Evolutionary conservation across 1,140 invertebrate genomes (phyloP).

Genomic region (Rhagoletis pomonella): DNA sequence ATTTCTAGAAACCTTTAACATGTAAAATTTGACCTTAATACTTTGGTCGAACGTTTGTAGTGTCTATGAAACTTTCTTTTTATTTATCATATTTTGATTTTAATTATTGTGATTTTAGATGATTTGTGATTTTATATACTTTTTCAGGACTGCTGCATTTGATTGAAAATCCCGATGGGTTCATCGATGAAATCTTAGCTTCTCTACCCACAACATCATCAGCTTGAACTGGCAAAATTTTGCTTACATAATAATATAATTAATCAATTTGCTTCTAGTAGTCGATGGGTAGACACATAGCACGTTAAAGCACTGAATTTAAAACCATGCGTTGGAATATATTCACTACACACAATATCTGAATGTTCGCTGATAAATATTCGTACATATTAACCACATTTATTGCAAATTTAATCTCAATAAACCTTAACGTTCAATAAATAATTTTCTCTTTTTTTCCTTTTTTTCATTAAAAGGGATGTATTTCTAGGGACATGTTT

Average conservation of each 20-base stretch:
- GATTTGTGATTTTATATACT: not conserved
- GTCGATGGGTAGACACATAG: not conserved
- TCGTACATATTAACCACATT: not conserved
- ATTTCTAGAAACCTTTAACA: not conserved
- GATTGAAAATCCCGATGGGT: conserved; percentile 71
- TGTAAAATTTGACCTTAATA: conserved; percentile 16
- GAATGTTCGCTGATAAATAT: conserved; percentile 13
- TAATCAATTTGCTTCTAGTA: conserved; percentile 27
- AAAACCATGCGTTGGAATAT: not conserved
- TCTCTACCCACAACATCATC: conserved; percentile 63
- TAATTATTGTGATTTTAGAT: too few species aligned
- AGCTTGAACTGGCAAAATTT: not conserved
- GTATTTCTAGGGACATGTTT: too few species aligned
- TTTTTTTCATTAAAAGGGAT: too few species aligned
- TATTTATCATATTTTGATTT: not conserved
- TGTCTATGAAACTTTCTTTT: too few species aligned
- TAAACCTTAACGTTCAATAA: conserved; percentile 17
- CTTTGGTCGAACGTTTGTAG: not conserved
- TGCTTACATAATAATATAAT: conserved; percentile 6
- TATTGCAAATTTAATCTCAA: conserved; percentile 46
- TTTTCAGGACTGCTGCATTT: conserved; percentile 67
- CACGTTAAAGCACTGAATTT: not conserved
- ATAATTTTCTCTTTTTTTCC: too few species aligned
- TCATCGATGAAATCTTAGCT: conserved; percentile 69
- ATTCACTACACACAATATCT: conserved; percentile 2